Base-by-base conservation (phyloP, 2,113 vertebrate species). In the Turdus rufiventris region DNA sequence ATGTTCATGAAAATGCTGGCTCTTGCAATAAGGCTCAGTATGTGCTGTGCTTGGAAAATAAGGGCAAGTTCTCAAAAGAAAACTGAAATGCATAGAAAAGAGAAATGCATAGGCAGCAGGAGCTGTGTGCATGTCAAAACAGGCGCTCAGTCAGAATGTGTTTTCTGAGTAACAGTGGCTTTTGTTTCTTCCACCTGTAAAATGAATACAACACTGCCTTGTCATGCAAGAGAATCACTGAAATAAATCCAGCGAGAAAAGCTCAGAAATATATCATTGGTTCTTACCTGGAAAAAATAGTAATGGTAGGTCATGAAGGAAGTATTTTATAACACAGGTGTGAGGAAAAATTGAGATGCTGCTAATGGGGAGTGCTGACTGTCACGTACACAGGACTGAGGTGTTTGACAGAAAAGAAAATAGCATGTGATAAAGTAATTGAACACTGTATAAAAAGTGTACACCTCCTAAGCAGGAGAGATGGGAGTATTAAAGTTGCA, bases 61-160 rank as follows among this genome's bases (percentile, higher is more conserved):
- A 0, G 3, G 77, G 10, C 23, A 36, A 25, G 23, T 76, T 76
- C 42, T 90, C 16, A 23, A 80, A 86, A 70, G 50, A n/a, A 62
- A 85, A 58, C 7, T 25, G 38, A 84, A 83, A 74, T 10, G 15
- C 29, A 4, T 4, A 16, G 57, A 66, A 16, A 51, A 60, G 62
- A 67, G 53, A 50, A 67, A 36, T 43, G 36, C 71, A 34, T 6
- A 57, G 74, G 71, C 62, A 85, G 36, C 45, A 88, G 66, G n/a
- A 58, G 48, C 45, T 18, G 6, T 0, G 1, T 70, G 67, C 2
- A 0, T 51, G 34, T 71, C 48, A 25, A 66, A 93, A 34, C 1
- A 5, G 50, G 48, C 4, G 0, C 40, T 78, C 14, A 2, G 56
- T 78, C 40, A 23, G 43, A 20, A n/a, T 1, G 1, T 40, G 34